These are phyloP conservation scores for Reticulitermes speratus DNA, from an alignment of 1,140 invertebrate genomes.

Conservation along the genomic window DNA sequence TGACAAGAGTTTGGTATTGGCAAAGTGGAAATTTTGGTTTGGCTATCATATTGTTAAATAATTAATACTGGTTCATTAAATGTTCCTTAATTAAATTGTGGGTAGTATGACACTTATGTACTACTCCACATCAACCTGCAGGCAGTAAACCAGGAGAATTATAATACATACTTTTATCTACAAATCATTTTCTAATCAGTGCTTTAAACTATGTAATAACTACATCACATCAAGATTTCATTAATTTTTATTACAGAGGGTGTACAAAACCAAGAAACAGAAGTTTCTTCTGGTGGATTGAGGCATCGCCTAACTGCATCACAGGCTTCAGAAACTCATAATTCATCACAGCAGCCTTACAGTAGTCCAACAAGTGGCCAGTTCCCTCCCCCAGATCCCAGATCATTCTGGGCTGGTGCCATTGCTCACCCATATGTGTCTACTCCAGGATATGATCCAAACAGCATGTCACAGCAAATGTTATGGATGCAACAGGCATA, in stretches of 20 bases:
- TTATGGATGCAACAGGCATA: slow-evolving; percentile 83
- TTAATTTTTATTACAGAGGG: not conserved
- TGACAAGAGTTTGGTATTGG: no score
- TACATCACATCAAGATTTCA: not conserved
- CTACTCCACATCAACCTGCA: no score
- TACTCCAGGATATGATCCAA: slow-evolving; percentile 30
- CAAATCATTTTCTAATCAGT: no score
- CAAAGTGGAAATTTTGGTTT: no score
- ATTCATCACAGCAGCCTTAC: not conserved
- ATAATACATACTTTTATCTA: no score
- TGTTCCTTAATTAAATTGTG: no score
- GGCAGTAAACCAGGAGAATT: no score
- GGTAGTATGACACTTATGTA: no score
- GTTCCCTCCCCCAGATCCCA: slow-evolving; percentile 22
- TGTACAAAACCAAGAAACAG: not conserved
- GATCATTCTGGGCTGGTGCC: slow-evolving; percentile 29
- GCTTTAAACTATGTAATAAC: not conserved
- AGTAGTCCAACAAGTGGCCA: not conserved
- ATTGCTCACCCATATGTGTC: slow-evolving; percentile 30
- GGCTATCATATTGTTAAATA: no score
- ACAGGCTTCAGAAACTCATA: not conserved
- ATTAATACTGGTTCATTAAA: no score
- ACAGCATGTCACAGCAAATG: slow-evolving; percentile 54
- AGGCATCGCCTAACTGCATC: not conserved
- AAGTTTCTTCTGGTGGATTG: not conserved